Evolutionary conservation across 2,888 invertebrate species (phyloP).

Genomic region (Hoplodrina ambigua): DNA sequence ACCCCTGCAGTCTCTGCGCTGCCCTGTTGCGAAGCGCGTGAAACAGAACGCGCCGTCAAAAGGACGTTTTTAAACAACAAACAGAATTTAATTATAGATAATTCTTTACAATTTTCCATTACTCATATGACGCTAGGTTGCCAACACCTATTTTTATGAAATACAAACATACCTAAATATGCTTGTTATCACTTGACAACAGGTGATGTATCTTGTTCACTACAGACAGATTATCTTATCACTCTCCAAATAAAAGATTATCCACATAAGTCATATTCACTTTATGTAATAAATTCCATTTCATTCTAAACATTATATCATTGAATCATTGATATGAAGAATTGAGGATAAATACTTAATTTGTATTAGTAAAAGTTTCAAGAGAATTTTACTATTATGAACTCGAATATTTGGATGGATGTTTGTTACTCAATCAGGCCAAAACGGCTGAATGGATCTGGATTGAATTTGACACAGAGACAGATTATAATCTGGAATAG

Average conservation of each 20-base stretch:
- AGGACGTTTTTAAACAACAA: background rate
- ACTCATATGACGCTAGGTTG: background rate
- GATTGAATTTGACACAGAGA: too few species aligned
- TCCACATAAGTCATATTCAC: background rate
- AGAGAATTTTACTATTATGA: too few species aligned
- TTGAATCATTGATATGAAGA: background rate
- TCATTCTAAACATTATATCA: background rate
- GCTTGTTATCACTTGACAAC: constrained; percentile 15
- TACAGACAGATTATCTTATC: constrained; percentile 40
- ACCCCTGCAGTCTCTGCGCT: too few species aligned
- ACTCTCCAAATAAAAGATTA: constrained; percentile 12
- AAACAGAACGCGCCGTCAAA: too few species aligned
- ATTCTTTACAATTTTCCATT: background rate
- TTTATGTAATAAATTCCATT: constrained; percentile 22
- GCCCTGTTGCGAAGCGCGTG: too few species aligned
- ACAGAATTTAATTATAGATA: background rate
- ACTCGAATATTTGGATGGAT: too few species aligned
- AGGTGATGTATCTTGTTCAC: constrained; percentile 23
- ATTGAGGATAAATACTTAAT: too few species aligned
- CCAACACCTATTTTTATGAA: background rate
- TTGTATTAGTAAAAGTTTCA: too few species aligned
- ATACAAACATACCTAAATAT: constrained; percentile 10
- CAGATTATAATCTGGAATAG: too few species aligned
- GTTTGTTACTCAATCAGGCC: too few species aligned
- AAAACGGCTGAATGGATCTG: too few species aligned